These are phyloP conservation scores for Priocnemis perturbator DNA, from an alignment of 2,888 invertebrate genomes.

Conservation along the genomic window DNA sequence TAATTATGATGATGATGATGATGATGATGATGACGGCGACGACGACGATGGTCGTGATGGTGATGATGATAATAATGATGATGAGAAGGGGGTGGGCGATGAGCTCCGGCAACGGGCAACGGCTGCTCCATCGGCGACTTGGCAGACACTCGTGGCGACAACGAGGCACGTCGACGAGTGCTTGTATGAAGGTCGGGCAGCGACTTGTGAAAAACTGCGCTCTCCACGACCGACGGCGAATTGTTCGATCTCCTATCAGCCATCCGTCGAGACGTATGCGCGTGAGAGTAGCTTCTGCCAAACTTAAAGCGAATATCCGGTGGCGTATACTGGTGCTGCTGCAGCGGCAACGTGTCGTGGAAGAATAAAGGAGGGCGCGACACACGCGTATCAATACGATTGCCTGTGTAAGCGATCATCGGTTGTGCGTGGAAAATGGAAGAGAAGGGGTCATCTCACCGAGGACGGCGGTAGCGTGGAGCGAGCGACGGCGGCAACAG, in stretches of 20 bases:
- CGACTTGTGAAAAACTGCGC: slow-evolving; percentile 83
- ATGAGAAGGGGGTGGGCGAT: too few relatives aligned
- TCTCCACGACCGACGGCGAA: slow-evolving; percentile 61
- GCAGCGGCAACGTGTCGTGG: too few relatives aligned
- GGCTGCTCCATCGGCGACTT: slow-evolving; percentile 63
- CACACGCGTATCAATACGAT: background rate
- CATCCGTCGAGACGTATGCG: slow-evolving; percentile 66
- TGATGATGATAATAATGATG: too few relatives aligned
- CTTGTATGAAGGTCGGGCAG: slow-evolving; percentile 85
- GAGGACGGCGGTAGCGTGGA: too few relatives aligned
- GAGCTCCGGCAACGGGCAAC: too few relatives aligned
- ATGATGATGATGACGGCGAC: too few relatives aligned
- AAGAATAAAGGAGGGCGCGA: slow-evolving; percentile 15
- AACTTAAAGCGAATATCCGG: slow-evolving; percentile 70
- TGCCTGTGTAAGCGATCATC: too few relatives aligned
- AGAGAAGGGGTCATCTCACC: too few relatives aligned
- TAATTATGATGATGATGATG: too few relatives aligned
- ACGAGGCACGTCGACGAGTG: slow-evolving; percentile 69
- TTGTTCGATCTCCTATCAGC: slow-evolving; percentile 63
- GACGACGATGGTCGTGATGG: too few relatives aligned
- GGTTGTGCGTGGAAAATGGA: too few relatives aligned
- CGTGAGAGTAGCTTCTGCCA: slow-evolving; percentile 71
- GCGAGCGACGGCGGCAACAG: too few relatives aligned
- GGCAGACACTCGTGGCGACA: slow-evolving; percentile 71
- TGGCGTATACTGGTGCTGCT: slow-evolving; percentile 58